Percentiles rank a stretch among this genome's conserved stretches.
phyloP scores from a whole-genome alignment of 2,113 vertebrate species.

The Amphiprion percula region DNA sequence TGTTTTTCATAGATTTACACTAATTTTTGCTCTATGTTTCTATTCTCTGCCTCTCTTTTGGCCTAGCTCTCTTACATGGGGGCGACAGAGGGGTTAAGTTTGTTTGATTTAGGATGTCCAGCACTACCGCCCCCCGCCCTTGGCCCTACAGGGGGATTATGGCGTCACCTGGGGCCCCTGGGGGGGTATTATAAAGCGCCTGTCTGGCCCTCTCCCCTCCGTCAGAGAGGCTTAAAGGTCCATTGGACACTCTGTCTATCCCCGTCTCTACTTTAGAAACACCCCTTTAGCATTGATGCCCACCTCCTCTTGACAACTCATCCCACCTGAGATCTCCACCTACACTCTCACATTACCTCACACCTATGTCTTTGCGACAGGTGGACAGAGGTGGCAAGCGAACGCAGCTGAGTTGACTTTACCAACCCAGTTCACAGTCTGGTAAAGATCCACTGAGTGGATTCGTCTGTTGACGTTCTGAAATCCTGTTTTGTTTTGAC shows the following conservation, averaged over 20 bases:
- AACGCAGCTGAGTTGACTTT: slow-evolving; percentile 70
- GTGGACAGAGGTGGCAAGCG: slow-evolving; percentile 74
- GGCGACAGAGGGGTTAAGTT: slow-evolving; percentile 70
- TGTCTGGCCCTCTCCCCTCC: slow-evolving; percentile 79
- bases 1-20: slow-evolving; percentile 2
- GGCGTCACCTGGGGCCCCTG: slow-evolving; percentile 81
- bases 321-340: slow-evolving; percentile 61
- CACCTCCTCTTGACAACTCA: slow-evolving; percentile 75
- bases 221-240: slow-evolving; percentile 85
- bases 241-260: slow-evolving; percentile 77
- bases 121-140: slow-evolving; percentile 61
- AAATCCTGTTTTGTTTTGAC: slow-evolving; percentile 50
- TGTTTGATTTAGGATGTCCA: slow-evolving; percentile 79
- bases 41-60: slow-evolving; percentile 34
- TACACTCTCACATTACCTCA: slow-evolving; percentile 62
- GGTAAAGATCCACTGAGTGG: slow-evolving; percentile 60
- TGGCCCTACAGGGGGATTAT: slow-evolving; percentile 79
- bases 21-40: slow-evolving; percentile 18
- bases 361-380: slow-evolving; percentile 81
- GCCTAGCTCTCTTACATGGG: slow-evolving; percentile 23
- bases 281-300: slow-evolving; percentile 74
- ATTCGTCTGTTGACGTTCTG: slow-evolving; percentile 56
- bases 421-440: slow-evolving; percentile 48
- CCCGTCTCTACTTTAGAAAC: slow-evolving; percentile 72
- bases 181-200: slow-evolving; percentile 85